Conservation (phyloP, 2,888 invertebrate genomes). For the Microctonus aethiopoides region DNA sequence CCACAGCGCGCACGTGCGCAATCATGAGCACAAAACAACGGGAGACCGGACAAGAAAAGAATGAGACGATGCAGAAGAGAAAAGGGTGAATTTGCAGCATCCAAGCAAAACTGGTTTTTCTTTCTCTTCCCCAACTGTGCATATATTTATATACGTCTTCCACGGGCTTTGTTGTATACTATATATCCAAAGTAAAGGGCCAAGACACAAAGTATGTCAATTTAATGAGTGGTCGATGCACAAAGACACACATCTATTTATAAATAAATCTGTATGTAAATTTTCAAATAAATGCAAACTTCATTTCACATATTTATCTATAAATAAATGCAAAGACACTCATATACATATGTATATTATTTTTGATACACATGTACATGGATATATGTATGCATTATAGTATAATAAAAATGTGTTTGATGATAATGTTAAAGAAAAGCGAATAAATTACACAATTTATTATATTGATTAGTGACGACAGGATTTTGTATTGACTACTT, state of each 20-base stretch:
- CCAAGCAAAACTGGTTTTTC: conserved; percentile 44
- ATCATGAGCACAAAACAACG: conserved; percentile 34
- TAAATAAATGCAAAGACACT: background rate
- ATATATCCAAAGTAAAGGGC: conserved; percentile 21
- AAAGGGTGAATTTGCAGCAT: conserved; percentile 31
- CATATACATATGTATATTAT: background rate
- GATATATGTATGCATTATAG: too few relatives aligned
- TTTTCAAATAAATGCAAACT: conserved; percentile 1
- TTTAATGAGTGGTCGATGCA: conserved; percentile 1
- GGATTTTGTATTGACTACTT: conserved; percentile 8
- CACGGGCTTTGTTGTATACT: conserved; percentile 3
- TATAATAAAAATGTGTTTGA: conserved; percentile 1
- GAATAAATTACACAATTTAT: conserved; percentile 42
- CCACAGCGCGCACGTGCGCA: conserved; percentile 58
- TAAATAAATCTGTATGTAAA: conserved; percentile 2
- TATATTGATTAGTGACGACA: conserved; percentile 35
- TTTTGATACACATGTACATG: too few relatives aligned
- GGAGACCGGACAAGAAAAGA: conserved; percentile 28
- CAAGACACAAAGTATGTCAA: background rate
- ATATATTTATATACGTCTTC: background rate
- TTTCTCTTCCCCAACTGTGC: conserved; percentile 20
- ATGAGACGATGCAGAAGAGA: conserved; percentile 11
- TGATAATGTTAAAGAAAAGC: conserved; percentile 19
- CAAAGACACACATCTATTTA: conserved; percentile 21
- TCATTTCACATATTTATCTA: background rate